These are phyloP conservation scores for Rallus crepitans DNA, from an alignment of 2,797 vertebrate species.

Conservation along the genomic window DNA sequence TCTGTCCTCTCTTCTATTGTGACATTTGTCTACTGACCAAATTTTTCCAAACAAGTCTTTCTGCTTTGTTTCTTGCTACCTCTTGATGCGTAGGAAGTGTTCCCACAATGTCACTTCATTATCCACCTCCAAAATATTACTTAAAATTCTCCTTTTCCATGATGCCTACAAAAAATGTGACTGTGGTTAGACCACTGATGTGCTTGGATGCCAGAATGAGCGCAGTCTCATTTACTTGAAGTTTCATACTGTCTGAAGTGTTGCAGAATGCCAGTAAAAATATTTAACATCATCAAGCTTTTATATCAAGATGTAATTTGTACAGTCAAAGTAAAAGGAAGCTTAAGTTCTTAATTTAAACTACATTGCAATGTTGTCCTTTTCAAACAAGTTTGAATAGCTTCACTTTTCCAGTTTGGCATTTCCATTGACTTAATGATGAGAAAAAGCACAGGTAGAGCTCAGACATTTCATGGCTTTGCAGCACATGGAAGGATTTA, in stretches of 20 bases:
- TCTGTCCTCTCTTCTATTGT: not conserved
- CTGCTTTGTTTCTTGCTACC: not conserved
- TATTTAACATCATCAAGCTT: not conserved
- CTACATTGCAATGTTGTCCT: not conserved
- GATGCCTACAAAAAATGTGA: not conserved
- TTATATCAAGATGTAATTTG: not conserved
- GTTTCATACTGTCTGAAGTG: not conserved
- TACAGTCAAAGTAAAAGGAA: not conserved
- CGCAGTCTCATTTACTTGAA: not conserved
- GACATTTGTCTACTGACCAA: not conserved
- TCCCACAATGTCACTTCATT: constrained; percentile 8
- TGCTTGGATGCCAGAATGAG: not conserved
- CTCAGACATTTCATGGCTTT: not conserved
- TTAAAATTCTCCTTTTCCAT: not conserved
- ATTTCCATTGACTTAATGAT: not conserved
- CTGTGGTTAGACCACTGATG: constrained; percentile 3
- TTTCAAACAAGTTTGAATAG: not conserved
- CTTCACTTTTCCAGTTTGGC: not conserved
- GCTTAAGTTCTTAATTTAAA: not conserved
- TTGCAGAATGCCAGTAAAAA: constrained; percentile 33
- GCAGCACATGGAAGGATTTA: not conserved
- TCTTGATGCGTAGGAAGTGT: not conserved
- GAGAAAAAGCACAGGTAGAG: not conserved
- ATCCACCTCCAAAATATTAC: not conserved
- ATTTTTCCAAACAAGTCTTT: not conserved